Evolutionary conservation across 1,140 invertebrate species (phyloP), one percentile per base, ranked within the genome.

Genomic region (Halesus radiatus): DNA sequence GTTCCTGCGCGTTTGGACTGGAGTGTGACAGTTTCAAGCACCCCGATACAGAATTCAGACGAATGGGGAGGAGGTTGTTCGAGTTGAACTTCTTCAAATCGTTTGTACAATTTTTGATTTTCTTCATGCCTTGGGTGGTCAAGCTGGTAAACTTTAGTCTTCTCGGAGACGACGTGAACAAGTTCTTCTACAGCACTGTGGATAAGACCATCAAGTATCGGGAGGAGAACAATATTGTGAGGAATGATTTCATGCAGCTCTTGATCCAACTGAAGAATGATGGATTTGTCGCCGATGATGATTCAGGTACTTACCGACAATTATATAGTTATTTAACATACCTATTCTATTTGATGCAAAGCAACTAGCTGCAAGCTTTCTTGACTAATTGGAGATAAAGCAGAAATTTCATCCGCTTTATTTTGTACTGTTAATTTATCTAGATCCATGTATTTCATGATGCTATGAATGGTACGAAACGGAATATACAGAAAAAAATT

Each of bases 1-100:
- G 90, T 0, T 91, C 87, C 20, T 90, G 92, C 32, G 92, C 91
- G 3, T 93, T 93, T 84, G 93, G 93, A 0, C 86, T 93, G 3
- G 88, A 93, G 22, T 91, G 91, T 78, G 90, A 92, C 62, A 89
- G 91, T 13, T 88, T 92, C 22, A 86, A 88, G 74, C 87, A 92
- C 84, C 86, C 89, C 0, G 85, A 92, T 53, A 88, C 90, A 0
- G 89, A 91, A 84, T 93, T 93, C 32, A 85, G 85, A 81, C 68
- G 85, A 26, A 85, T 85, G 56, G 88, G 87, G 22, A 80, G 22
- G 84, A 87, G 50, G 85, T 86, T 64, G 86, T 88, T 72, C 20
- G 72, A 80, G 70, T 16, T 80, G 8, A 56, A 45, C 7, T 37
- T 45, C 10, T 29, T 73, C 22, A 77, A 77, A 37, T 66, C 83